These are phyloP conservation scores for Phaethornis superciliosus DNA, from an alignment of 2,113 vertebrate species.

Conservation along the genomic window DNA sequence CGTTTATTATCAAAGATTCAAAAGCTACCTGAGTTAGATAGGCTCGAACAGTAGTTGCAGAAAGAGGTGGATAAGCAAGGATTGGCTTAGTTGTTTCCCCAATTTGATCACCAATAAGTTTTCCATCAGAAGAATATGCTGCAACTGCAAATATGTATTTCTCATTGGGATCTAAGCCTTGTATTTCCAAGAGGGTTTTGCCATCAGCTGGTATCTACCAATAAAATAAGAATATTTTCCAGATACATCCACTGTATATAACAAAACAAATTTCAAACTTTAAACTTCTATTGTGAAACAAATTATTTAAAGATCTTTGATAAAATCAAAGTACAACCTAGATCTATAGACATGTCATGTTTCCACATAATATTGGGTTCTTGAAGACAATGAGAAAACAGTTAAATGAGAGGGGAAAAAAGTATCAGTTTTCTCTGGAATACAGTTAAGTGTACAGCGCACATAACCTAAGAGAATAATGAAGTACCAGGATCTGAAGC, in stretches of 20 bases:
- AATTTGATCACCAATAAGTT: constrained; percentile 81
- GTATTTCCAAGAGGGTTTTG: constrained; percentile 80
- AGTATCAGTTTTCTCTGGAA: not conserved
- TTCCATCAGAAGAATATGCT: constrained; percentile 85
- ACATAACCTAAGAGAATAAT: not conserved
- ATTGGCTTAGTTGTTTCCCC: constrained; percentile 87
- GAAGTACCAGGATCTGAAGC: not conserved
- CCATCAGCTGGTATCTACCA: constrained; percentile 84
- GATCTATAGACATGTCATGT: not conserved
- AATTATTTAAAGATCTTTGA: not conserved
- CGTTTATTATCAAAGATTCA: not conserved
- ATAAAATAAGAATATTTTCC: constrained; percentile 43
- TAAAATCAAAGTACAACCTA: not conserved
- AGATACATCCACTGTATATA: not conserved
- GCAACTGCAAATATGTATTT: constrained; percentile 93
- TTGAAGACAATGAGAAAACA: not conserved
- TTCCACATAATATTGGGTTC: not conserved
- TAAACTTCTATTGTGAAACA: not conserved
- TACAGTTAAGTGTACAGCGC: not conserved
- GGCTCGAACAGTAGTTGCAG: constrained; percentile 82
- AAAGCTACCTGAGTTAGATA: constrained; percentile 86
- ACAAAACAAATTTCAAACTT: not conserved
- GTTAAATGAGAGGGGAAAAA: not conserved
- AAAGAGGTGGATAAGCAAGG: constrained; percentile 84
- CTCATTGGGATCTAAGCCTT: constrained; percentile 86